Evolutionary conservation across 2,888 invertebrate genomes (phyloP), one percentile per base, ranked within the genome.

Genomic region (Scaptomyza polygonia): DNA sequence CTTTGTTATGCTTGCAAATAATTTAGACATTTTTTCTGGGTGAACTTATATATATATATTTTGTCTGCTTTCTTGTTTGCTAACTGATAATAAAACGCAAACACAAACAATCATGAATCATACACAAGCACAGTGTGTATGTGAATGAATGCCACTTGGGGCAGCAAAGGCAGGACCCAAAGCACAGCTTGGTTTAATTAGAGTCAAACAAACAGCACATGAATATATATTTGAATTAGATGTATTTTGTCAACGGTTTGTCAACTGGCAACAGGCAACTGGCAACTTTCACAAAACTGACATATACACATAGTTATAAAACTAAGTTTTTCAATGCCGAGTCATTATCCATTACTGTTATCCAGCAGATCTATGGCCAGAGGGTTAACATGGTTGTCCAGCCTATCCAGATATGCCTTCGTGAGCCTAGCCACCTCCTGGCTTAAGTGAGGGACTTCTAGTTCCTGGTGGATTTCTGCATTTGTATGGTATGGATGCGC

Each of bases 1-100:
- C 58, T 67, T 62, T 83, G 69, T 79, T 79, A 63, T 66, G 47
- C 66, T 48, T 44, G 55, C 85, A 70, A 78, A 77, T 84, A 84
- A 80, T 80, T 79, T 73, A 79, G 85, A 78, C 67, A 63, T 58
- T 77, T 77, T 64, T 53, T 16, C 16, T 9, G 39, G 43, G 43
- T 42, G 43, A 43, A 53, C 14, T 14, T 7, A 30, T 9, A 30
- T 9, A 3, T 32, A 32, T 11, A 32, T 32, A 32, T 65, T 59
- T 25, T 14, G 55, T 48, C 40, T 36, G 56, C n/a, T n/a, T 27
- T 32, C 48, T 67, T 61, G 68, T 62, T 67, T 57, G 51, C 36
- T 18, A 52, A 39, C 47, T 45, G 55, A 51, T 42, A 54, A 48
- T 53, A 56, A 67, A 69, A 44, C 27, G 18, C 49, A 54, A 48